Conservation (phyloP, 2,113 vertebrate species). For the Serilophus lunatus region DNA sequence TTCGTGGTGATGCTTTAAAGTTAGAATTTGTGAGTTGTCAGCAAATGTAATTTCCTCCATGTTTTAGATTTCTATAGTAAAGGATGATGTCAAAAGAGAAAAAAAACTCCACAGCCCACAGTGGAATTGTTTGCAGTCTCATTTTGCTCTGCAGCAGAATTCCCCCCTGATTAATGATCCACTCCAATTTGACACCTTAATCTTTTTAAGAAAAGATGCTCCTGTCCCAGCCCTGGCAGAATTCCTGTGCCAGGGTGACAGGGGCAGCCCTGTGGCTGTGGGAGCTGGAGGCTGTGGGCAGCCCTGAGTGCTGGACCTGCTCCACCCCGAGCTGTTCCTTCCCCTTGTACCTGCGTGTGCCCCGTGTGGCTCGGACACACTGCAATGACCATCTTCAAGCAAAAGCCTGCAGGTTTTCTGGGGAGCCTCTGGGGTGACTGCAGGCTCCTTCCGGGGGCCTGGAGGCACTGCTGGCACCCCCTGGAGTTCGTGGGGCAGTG, state of each 20-base stretch:
- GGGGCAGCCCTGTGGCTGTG: too few relatives aligned
- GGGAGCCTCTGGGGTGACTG: too few relatives aligned
- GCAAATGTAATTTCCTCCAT: not conserved
- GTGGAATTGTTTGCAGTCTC: not conserved
- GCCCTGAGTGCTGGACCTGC: not conserved
- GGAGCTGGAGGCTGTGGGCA: too few relatives aligned
- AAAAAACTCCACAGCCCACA: not conserved
- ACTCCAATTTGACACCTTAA: not conserved
- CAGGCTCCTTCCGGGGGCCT: too few relatives aligned
- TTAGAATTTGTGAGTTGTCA: not conserved
- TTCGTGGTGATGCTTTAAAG: not conserved
- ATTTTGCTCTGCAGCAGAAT: not conserved
- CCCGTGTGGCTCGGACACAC: not conserved
- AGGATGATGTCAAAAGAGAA: not conserved
- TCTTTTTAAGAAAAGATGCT: not conserved
- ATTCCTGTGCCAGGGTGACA: not conserved
- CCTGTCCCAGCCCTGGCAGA: fast-evolving
- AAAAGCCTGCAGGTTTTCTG: not conserved
- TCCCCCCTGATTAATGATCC: not conserved
- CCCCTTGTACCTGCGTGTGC: not conserved
- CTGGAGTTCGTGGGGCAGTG: too few relatives aligned
- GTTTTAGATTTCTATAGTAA: not conserved
- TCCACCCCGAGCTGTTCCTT: not conserved
- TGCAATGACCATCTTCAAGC: not conserved
- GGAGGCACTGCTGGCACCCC: too few relatives aligned